Percentiles rank a stretch among this genome's conserved stretches.
These are phyloP conservation scores for Romanogobio albipinnatus DNA, from an alignment of 2,113 vertebrate genomes.

Conservation along the genomic window DNA sequence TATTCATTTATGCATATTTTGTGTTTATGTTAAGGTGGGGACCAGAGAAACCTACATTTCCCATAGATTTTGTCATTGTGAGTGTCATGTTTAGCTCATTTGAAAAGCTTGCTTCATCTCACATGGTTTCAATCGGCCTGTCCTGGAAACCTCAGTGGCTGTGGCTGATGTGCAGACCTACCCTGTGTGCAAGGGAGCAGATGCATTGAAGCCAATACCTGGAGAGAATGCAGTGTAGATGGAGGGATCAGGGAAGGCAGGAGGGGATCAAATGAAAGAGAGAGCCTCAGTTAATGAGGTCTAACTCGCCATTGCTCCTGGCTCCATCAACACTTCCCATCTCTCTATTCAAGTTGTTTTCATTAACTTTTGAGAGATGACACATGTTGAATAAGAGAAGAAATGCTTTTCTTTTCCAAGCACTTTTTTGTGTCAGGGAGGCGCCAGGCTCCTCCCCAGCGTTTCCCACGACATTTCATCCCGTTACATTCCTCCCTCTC, in stretches of 20 bases:
- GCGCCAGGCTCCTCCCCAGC: not conserved
- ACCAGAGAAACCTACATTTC: conserved; percentile 63
- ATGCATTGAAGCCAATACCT: conserved; percentile 44
- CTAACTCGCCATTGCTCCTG: conserved; percentile 45
- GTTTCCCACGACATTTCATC: conserved; percentile 37
- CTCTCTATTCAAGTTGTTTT: conserved; percentile 55
- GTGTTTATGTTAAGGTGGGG: conserved; percentile 60
- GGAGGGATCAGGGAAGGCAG: conserved; percentile 5
- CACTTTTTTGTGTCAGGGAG: conserved; percentile 8
- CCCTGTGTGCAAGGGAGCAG: conserved; percentile 52
- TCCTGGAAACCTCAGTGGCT: conserved; percentile 66
- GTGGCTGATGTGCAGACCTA: conserved; percentile 52
- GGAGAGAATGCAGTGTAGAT: conserved; percentile 32
- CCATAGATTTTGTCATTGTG: conserved; percentile 70
- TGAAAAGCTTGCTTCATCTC: conserved; percentile 76
- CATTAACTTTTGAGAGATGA: conserved; percentile 52
- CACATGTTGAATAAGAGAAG: conserved; percentile 52
- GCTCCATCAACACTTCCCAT: conserved; percentile 50
- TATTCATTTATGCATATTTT: conserved; percentile 57
- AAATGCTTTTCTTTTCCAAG: conserved; percentile 35
- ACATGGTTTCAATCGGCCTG: conserved; percentile 78
- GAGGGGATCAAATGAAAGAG: conserved; percentile 19
- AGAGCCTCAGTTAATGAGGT: conserved; percentile 47
- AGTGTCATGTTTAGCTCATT: conserved; percentile 70
- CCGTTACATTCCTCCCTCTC: conserved; percentile 13